Evolutionary conservation across 2,888 invertebrate genomes (phyloP).

Genomic region (Trypoxylon attenuatum): DNA sequence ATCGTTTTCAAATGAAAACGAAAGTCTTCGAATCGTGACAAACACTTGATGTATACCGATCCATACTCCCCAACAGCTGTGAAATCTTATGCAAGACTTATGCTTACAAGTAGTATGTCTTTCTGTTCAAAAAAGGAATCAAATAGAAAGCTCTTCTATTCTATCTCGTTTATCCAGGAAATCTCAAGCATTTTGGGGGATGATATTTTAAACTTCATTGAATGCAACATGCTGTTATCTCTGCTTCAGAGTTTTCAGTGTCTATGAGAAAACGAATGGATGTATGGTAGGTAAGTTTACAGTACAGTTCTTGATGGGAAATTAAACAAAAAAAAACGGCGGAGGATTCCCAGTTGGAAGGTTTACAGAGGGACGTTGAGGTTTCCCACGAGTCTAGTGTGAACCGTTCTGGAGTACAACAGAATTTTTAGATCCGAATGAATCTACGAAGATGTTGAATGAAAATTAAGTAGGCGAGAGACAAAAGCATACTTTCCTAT

Average conservation of each 20-base stretch:
- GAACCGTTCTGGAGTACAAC: slow-evolving; percentile 30
- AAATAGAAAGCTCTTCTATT: too few relatives aligned
- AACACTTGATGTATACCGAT: too few relatives aligned
- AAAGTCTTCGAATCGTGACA: too few relatives aligned
- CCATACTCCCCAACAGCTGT: too few relatives aligned
- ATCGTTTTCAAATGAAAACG: too few relatives aligned
- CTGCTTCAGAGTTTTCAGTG: slow-evolving; percentile 60
- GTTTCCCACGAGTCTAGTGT: slow-evolving; percentile 13
- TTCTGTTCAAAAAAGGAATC: too few relatives aligned
- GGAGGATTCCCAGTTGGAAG: slow-evolving; percentile 12
- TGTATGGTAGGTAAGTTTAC: slow-evolving; percentile 46
- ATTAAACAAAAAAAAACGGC: slow-evolving; percentile 18
- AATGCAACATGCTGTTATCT: slow-evolving; percentile 66
- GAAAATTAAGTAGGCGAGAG: slow-evolving; percentile 40
- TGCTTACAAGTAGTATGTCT: too few relatives aligned
- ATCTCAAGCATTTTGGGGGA: too few relatives aligned
- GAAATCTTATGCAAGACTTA: too few relatives aligned
- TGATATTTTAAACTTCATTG: too few relatives aligned
- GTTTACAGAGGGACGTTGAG: slow-evolving; percentile 8
- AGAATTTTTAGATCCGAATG: slow-evolving; percentile 21
- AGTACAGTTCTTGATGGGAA: slow-evolving; percentile 20
- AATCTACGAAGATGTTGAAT: slow-evolving; percentile 22
- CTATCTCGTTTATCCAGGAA: too few relatives aligned
- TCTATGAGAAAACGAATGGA: slow-evolving; percentile 42
- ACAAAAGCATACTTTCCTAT: slow-evolving; percentile 35